phyloP scores from a whole-genome alignment of 2,888 invertebrate genomes.

The Rhaphigaster nebulosa region DNA sequence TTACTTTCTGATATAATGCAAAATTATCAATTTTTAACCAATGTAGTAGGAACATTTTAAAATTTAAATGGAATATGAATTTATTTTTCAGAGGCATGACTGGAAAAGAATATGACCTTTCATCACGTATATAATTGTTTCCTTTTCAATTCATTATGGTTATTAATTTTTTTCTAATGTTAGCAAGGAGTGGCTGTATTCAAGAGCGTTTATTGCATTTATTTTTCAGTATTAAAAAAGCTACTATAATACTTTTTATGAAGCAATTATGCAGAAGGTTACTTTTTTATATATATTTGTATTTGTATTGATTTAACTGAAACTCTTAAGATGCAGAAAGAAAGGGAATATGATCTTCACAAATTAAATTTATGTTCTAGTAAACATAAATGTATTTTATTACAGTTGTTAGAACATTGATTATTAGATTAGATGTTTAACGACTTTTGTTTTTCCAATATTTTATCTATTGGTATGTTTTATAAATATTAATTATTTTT shows the following conservation, averaged over 20 bases:
- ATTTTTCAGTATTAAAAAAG: constrained; percentile 42
- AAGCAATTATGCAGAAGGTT: not conserved
- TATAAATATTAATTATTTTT: constrained; percentile 21
- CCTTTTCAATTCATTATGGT: not conserved
- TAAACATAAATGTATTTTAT: constrained; percentile 36
- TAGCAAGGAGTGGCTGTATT: constrained; percentile 24
- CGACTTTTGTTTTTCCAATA: not conserved
- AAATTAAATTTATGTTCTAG: constrained; percentile 15
- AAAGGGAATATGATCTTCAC: constrained; percentile 40
- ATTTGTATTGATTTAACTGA: not conserved
- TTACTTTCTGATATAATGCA: not conserved
- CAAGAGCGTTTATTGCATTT: constrained; percentile 29
- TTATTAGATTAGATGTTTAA: constrained; percentile 21
- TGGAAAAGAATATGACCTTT: constrained; percentile 57
- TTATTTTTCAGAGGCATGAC: constrained; percentile 55
- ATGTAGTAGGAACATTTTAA: not conserved
- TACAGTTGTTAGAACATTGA: not conserved
- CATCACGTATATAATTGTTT: constrained; percentile 49
- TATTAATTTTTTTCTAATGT: not conserved
- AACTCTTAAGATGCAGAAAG: not conserved
- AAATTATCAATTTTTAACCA: not conserved
- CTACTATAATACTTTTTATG: constrained; percentile 25
- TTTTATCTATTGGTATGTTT: constrained; percentile 18
- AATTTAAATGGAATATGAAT: constrained; percentile 38
- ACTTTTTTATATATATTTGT: not conserved